Conservation (phyloP, 2,113 vertebrate species). For the Cyprinodon brontotheroides region DNA sequence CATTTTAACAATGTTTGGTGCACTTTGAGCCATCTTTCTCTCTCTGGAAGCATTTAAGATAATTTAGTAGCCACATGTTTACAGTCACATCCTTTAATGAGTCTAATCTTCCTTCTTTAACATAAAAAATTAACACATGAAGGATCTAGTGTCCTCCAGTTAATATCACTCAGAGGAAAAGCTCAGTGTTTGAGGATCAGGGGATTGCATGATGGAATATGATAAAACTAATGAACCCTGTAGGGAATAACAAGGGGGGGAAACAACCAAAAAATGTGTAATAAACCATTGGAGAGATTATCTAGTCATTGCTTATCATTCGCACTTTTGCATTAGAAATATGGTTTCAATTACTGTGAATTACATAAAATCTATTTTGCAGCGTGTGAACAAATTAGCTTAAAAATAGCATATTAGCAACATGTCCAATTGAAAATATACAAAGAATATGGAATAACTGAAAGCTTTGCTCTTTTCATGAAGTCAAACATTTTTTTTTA, state of each 20-base stretch:
- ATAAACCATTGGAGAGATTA: slow-evolving; percentile 2
- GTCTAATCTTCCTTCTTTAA: slow-evolving; percentile 38
- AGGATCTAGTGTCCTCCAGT: slow-evolving; percentile 38
- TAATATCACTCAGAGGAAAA: slow-evolving; percentile 52
- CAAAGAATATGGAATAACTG: neutral
- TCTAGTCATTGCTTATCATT: neutral
- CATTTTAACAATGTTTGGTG: neutral
- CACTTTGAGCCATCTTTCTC: slow-evolving; percentile 1
- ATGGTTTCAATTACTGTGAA: neutral
- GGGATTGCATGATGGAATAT: slow-evolving; percentile 38
- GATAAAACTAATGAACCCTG: slow-evolving; percentile 61
- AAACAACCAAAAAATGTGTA: neutral
- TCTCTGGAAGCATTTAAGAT: slow-evolving; percentile 36
- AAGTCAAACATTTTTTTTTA: slow-evolving; percentile 8
- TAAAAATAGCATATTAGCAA: neutral
- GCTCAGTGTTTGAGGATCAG: slow-evolving; percentile 33
- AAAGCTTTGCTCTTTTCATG: slow-evolving; percentile 12
- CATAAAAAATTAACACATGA: slow-evolving; percentile 55
- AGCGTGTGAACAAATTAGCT: neutral
- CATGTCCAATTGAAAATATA: neutral
- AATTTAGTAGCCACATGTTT: slow-evolving; percentile 46
- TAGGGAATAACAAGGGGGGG: slow-evolving; percentile 11
- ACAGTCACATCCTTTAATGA: slow-evolving; percentile 24
- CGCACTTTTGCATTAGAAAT: neutral
- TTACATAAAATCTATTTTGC: neutral